Conservation (phyloP, 1,140 invertebrate genomes). For the Diachasmimorpha longicaudata region DNA sequence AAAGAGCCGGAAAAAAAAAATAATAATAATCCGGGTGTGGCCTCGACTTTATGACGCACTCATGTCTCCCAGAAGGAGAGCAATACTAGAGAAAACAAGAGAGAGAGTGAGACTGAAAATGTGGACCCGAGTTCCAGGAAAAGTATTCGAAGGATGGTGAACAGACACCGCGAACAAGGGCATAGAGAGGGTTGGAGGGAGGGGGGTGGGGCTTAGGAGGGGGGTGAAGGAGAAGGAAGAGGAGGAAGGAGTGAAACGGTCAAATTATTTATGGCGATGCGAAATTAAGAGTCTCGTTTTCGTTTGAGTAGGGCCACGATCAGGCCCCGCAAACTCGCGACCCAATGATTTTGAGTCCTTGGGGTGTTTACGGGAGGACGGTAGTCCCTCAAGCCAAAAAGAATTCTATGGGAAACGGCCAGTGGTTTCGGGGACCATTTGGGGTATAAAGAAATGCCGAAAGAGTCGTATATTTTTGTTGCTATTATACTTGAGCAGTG, state of each 20-base stretch:
- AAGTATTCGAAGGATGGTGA: not conserved
- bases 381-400: constrained; percentile 7
- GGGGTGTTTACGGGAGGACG: constrained; percentile 26
- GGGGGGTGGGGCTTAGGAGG: no score
- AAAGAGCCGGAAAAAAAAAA: constrained; percentile 7
- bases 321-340: constrained; percentile 28
- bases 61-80: not conserved
- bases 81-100: not conserved
- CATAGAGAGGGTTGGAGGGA: no score
- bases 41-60: constrained; percentile 7
- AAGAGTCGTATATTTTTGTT: constrained; percentile 4
- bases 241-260: constrained; percentile 40
- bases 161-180: not conserved
- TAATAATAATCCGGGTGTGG: not conserved
- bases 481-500: not conserved
- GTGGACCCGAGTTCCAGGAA: constrained; percentile 15
- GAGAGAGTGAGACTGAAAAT: not conserved
- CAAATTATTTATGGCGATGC: constrained; percentile 63
- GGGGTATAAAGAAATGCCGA: constrained; percentile 1
- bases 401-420: not conserved
- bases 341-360: constrained; percentile 40
- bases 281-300: constrained; percentile 60
- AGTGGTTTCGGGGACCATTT: not conserved
- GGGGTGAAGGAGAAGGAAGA: no score
- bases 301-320: constrained; percentile 49